Base-by-base conservation (phyloP, 2,888 invertebrate genomes). In the Scelioninae gen. 1 region DNA sequence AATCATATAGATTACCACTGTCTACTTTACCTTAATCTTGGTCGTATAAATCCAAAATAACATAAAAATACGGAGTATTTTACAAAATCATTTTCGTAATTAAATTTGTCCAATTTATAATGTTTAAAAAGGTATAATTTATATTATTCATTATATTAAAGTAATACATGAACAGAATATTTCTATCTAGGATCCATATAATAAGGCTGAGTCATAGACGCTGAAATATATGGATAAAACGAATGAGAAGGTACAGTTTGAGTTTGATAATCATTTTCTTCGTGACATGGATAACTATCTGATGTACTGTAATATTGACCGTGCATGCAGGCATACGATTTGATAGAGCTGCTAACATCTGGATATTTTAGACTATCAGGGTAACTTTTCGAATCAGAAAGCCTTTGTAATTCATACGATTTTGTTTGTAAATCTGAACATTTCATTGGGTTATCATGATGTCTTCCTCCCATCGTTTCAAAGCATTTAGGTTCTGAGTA, bases 191-290 rank as follows among this genome's bases (percentile, higher is more conserved):
- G 92, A 4, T 88, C 90, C 89, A 92, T 91, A 77, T 91, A 92
- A 66, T 92, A 92, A 7, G 92, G 85, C 82, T 91, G 91, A 1
- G 89, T 84, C 88, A 92, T 88, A n/a, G 91, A 87, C 2, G 90
- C 87, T 0, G 92, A 88, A 75, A 92, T 90, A 68, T 92, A 92
- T 0, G 92, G 91, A 78, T 92, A 92, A 77, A 92, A 92, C 6
- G 91, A 88, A 71, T 91, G 92, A 0, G 89, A 77, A 0, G 91
- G 82, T 34, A 90, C 87, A 6, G 82, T 82, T 56, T 90, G 91
- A 4, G 88, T 62, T 76, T 90, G 91, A 75, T 88, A 88, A 32
- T 92, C 91, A 68, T 85, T 87, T 10, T 91, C 92, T 51, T 91
- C 92, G 86, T 92, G 91, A 13, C 86, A 62, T 10, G 87, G 84